These are phyloP conservation scores for Smithornis capensis DNA, from an alignment of 2,113 vertebrate genomes.

Conservation along the genomic window DNA sequence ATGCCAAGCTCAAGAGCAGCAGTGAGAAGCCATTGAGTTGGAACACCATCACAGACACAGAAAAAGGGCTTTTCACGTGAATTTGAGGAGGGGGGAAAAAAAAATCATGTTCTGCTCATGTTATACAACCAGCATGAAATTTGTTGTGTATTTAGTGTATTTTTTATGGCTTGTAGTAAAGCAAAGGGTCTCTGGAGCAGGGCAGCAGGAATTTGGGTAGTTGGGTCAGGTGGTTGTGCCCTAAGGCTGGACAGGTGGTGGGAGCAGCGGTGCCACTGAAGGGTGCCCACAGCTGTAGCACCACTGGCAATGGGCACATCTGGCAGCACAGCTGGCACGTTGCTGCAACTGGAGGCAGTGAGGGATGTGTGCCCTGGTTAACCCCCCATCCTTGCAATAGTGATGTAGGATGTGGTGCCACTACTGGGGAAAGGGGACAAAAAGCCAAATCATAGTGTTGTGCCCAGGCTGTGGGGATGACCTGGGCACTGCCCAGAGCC, in stretches of 20 bases:
- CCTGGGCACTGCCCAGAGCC: background rate
- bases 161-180: background rate
- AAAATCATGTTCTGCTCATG: fast-evolving
- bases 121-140: background rate
- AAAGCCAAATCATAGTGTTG: background rate
- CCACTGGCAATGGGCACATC: background rate
- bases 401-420: fast-evolving
- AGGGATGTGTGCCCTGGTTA: fast-evolving
- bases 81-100: too few species aligned
- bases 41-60: fast-evolving
- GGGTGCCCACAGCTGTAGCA: background rate
- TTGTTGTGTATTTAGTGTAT: background rate
- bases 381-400: fast-evolving
- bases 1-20: background rate
- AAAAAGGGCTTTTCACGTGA: background rate
- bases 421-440: background rate
- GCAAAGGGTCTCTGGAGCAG: fast-evolving
- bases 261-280: fast-evolving
- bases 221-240: background rate
- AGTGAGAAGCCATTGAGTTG: fast-evolving
- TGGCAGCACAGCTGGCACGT: background rate
- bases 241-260: background rate
- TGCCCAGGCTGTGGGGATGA: background rate
- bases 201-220: background rate
- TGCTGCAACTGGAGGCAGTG: background rate